phyloP scores from a whole-genome alignment of 35 echinoderm and acorn worm species.

The Stichopus chloronotus region DNA sequence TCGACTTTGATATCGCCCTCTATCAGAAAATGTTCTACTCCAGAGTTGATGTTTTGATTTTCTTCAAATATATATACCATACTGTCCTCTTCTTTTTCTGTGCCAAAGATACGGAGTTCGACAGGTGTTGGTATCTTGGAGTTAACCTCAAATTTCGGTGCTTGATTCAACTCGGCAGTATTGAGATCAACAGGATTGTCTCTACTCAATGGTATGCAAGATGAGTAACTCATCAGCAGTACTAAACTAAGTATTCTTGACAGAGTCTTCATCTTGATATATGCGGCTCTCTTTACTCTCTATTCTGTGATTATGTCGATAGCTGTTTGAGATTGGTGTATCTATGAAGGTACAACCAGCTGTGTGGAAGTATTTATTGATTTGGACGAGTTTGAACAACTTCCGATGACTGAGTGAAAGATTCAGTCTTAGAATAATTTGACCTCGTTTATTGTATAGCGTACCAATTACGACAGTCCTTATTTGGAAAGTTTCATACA shows the following conservation, averaged over 20 bases:
- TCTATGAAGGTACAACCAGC: background rate
- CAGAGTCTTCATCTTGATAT: background rate
- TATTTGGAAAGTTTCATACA: background rate
- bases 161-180: background rate
- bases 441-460: background rate
- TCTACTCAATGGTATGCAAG: background rate
- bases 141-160: background rate
- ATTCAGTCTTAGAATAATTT: background rate
- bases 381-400: background rate
- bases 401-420: background rate
- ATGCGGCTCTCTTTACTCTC: background rate
- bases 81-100: constrained; percentile 49
- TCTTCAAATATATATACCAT: constrained; percentile 54
- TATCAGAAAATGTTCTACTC: constrained; percentile 39
- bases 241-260: background rate
- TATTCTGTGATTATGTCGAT: background rate
- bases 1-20: constrained; percentile 63
- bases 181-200: background rate
- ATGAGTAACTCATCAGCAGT: background rate
- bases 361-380: background rate
- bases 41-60: constrained; percentile 57
- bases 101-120: constrained; percentile 44
- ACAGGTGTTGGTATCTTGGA: background rate
- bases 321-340: background rate
- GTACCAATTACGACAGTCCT: background rate